Conservation (phyloP, 2,113 vertebrate species). For the Potamarius usumacintae region DNA sequence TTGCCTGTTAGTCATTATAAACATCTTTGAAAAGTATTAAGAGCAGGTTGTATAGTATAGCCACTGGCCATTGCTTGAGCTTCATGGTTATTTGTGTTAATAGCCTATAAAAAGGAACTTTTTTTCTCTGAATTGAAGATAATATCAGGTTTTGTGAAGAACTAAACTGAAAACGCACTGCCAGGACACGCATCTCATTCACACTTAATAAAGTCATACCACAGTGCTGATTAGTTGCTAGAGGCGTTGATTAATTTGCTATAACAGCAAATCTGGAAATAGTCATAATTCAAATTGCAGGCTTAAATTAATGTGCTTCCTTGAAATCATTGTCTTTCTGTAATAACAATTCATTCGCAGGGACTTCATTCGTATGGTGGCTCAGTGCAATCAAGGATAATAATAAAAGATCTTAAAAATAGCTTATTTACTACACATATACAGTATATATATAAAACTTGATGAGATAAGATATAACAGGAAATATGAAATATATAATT, state of each 20-base stretch:
- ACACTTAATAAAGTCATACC: background rate
- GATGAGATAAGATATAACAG: background rate
- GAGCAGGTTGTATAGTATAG: background rate
- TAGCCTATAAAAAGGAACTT: background rate
- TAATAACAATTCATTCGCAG: background rate
- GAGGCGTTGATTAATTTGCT: background rate
- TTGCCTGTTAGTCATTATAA: background rate
- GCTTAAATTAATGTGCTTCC: background rate
- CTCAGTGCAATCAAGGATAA: background rate
- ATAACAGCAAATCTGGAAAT: background rate
- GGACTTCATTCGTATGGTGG: background rate
- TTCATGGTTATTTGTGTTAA: background rate
- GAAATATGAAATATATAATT: background rate
- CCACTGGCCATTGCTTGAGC: background rate
- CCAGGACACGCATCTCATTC: background rate
- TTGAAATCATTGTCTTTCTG: background rate
- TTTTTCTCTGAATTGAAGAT: background rate
- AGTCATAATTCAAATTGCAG: background rate
- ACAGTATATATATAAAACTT: too few species aligned
- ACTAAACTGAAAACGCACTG: background rate
- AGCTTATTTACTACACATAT: too few species aligned
- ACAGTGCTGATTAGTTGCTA: background rate
- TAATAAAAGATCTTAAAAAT: background rate
- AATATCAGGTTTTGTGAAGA: background rate
- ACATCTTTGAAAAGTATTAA: background rate